Evolutionary conservation across 2,888 invertebrate genomes (phyloP).

Genomic region (Stenodera caucasica): DNA sequence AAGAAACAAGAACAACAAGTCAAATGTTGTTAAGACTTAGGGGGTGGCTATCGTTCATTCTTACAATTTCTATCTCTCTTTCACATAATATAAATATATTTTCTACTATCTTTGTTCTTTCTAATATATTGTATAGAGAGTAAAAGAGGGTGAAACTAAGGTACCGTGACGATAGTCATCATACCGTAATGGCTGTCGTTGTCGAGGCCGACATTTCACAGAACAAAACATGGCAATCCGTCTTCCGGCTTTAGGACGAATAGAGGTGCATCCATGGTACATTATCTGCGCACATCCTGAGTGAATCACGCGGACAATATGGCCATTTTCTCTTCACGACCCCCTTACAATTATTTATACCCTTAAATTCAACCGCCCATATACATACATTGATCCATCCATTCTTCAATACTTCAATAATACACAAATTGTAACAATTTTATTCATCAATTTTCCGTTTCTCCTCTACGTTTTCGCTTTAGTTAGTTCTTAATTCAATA

Average conservation of each 20-base stretch:
- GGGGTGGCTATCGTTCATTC: constrained; percentile 4
- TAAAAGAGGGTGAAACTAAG: constrained; percentile 29
- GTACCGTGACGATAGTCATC: constrained; percentile 43
- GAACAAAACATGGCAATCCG: constrained; percentile 43
- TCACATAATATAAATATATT: no score
- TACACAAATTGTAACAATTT: no score
- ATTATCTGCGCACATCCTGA: constrained; percentile 52
- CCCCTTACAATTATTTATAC: no score
- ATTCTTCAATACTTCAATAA: no score
- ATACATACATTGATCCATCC: no score
- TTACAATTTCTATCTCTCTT: constrained; percentile 6
- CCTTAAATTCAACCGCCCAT: no score
- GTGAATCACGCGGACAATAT: constrained; percentile 53
- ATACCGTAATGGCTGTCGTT: constrained; percentile 34
- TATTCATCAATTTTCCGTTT: constrained; percentile 9
- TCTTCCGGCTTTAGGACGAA: constrained; percentile 43
- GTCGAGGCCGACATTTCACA: constrained; percentile 33
- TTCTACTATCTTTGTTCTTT: background rate
- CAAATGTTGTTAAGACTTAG: constrained; percentile 6
- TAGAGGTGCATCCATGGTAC: constrained; percentile 51
- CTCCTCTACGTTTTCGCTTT: constrained; percentile 43
- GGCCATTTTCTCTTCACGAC: constrained; percentile 45
- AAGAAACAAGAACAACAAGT: constrained; percentile 9
- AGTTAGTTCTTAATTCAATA: constrained; percentile 53
- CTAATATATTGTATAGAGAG: constrained; percentile 7